Conservation (phyloP, 35 echinoderm and acorn worm species). For the Patiria miniata region DNA sequence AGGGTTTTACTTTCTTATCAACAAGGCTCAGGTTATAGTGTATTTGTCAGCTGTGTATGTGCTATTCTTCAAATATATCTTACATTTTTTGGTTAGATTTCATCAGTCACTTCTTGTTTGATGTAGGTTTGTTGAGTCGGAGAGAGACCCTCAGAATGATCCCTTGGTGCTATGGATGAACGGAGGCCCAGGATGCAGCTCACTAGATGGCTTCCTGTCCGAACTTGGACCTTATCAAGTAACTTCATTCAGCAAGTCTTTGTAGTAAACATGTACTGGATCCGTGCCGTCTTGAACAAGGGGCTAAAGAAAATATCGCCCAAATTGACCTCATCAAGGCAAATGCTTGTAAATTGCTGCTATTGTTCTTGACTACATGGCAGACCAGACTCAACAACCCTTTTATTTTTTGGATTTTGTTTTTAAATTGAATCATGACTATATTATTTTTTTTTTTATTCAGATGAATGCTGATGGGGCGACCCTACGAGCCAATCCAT, state of each 20-base stretch:
- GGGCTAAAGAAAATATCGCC: no score
- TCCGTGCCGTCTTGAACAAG: not conserved
- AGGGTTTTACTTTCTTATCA: no score
- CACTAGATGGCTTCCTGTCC: slow-evolving; percentile 80
- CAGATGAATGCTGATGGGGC: not conserved
- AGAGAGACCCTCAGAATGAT: slow-evolving; percentile 80
- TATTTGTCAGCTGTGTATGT: no score
- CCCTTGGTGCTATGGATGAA: slow-evolving; percentile 95
- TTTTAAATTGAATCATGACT: no score
- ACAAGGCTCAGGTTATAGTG: no score
- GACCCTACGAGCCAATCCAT: slow-evolving; percentile 47
- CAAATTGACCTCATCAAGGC: no score
- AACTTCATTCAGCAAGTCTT: not conserved
- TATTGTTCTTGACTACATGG: no score
- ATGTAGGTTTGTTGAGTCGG: slow-evolving; percentile 94
- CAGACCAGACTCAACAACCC: no score
- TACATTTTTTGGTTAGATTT: no score
- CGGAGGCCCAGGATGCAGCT: slow-evolving; percentile 97
- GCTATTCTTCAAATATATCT: no score
- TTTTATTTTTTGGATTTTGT: no score
- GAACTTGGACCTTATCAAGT: slow-evolving; percentile 94
- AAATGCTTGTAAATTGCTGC: no score
- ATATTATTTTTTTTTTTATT: not conserved
- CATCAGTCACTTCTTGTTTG: not conserved
- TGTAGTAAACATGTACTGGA: not conserved